A percentile compares a stretch with the other conserved stretches of the same genome.
phyloP scores from a whole-genome alignment of 2,888 invertebrate species.

The Drosophila limbata region DNA sequence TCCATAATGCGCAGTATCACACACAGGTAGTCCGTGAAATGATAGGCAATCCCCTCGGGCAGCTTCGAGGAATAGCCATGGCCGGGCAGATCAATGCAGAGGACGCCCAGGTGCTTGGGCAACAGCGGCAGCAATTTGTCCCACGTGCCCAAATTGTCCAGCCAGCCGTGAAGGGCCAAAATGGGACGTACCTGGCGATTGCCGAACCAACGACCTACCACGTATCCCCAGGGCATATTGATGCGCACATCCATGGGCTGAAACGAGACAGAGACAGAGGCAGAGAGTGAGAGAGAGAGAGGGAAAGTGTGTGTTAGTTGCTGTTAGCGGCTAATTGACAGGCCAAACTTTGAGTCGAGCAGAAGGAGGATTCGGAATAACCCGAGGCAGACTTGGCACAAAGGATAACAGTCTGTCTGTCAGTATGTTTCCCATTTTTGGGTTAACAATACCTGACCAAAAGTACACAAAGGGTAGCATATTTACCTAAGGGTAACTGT shows the following conservation, averaged over 20 bases:
- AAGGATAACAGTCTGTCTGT: slow-evolving; percentile 14
- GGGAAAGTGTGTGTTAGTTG: slow-evolving; percentile 1
- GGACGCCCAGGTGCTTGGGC: slow-evolving; percentile 86
- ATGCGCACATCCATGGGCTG: slow-evolving; percentile 88
- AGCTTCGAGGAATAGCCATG: slow-evolving; percentile 90
- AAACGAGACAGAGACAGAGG: slow-evolving; percentile 18
- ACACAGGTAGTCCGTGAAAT: slow-evolving; percentile 85
- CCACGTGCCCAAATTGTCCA: slow-evolving; percentile 92
- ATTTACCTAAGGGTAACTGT: not conserved
- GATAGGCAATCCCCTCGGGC: slow-evolving; percentile 87
- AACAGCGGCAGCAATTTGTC: slow-evolving; percentile 89
- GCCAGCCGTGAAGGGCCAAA: slow-evolving; percentile 91
- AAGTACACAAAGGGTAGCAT: not conserved
- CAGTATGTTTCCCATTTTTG: not conserved
- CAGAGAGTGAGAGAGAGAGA: slow-evolving; percentile 3
- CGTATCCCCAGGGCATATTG: slow-evolving; percentile 89
- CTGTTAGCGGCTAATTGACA: slow-evolving; percentile 68
- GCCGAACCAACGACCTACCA: slow-evolving; percentile 91
- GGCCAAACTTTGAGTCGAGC: slow-evolving; percentile 34
- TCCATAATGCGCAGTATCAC: slow-evolving; percentile 87
- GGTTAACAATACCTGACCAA: slow-evolving; percentile 5
- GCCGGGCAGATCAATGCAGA: slow-evolving; percentile 90
- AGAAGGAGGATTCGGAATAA: slow-evolving; percentile 23
- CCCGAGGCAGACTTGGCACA: slow-evolving; percentile 27
- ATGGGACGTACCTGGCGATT: slow-evolving; percentile 88